A percentile compares a stretch with the other conserved stretches of the same genome.
phyloP scores from a whole-genome alignment of 1,140 invertebrate genomes.

The Drosophila subobscura region DNA sequence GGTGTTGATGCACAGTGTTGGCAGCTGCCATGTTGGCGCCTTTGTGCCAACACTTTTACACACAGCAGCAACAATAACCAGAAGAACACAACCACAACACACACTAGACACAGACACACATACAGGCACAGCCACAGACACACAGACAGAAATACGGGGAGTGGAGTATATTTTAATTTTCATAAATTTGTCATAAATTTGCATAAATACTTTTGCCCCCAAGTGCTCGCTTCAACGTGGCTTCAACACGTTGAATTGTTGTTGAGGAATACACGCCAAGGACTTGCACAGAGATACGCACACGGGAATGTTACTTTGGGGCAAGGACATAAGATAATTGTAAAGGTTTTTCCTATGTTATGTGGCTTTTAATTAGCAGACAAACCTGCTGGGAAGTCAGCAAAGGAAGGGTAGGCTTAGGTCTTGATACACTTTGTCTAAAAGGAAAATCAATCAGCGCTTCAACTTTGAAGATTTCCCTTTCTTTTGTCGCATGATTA shows the following conservation, averaged over 20 bases:
- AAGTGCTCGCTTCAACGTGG: background rate
- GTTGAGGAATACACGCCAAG: too few species aligned
- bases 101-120: slow-evolving; percentile 5
- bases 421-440: too few species aligned
- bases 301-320: too few species aligned
- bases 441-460: too few species aligned
- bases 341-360: too few species aligned
- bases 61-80: slow-evolving; percentile 26
- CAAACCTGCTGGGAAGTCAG: too few species aligned
- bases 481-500: too few species aligned
- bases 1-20: slow-evolving; percentile 76
- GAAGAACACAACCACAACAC: background rate
- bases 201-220: slow-evolving; percentile 47
- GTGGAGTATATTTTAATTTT: slow-evolving; percentile 54
- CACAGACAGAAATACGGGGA: background rate
- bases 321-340: too few species aligned
- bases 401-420: too few species aligned
- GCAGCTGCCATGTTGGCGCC: slow-evolving; percentile 73
- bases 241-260: slow-evolving; percentile 13
- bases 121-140: background rate
- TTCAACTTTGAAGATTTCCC: too few species aligned
- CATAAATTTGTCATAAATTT: slow-evolving; percentile 74
- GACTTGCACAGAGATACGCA: too few species aligned
- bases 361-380: too few species aligned
- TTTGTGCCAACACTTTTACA: slow-evolving; percentile 63